phyloP scores from a whole-genome alignment of 2,113 vertebrate species.

The Heterotilapia buettikoferi region DNA sequence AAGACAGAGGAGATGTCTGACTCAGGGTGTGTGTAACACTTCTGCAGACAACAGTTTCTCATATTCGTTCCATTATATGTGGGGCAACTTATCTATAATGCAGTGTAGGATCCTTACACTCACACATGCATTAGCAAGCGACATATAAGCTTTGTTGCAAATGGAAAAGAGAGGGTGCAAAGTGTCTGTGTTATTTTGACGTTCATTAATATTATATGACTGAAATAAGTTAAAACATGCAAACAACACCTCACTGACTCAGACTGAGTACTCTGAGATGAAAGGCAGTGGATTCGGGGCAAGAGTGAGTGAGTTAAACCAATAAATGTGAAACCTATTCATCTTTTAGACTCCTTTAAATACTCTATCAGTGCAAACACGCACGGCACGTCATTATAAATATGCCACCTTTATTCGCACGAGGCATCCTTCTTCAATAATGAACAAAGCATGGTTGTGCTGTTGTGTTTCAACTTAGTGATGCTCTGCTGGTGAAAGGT shows the following conservation, averaged over 20 bases:
- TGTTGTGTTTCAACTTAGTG: slow-evolving; percentile 1
- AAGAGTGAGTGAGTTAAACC: background rate
- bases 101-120: background rate
- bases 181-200: background rate
- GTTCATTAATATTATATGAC: slow-evolving; percentile 7
- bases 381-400: slow-evolving; percentile 10
- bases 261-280: background rate
- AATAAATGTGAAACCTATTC: slow-evolving; percentile 9
- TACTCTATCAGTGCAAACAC: background rate
- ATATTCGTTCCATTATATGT: background rate
- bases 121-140: background rate
- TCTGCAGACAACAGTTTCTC: background rate
- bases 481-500: background rate
- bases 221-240: background rate
- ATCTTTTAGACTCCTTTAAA: slow-evolving; percentile 22
- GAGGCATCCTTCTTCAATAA: slow-evolving; percentile 28
- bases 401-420: slow-evolving; percentile 23
- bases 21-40: background rate
- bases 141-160: background rate
- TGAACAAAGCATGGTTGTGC: background rate
- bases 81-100: background rate
- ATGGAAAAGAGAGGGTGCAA: background rate
- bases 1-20: background rate
- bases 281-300: background rate
- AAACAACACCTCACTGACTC: background rate